These are phyloP conservation scores for Aix galericulata DNA, from an alignment of 2,113 vertebrate species.

Conservation along the genomic window DNA sequence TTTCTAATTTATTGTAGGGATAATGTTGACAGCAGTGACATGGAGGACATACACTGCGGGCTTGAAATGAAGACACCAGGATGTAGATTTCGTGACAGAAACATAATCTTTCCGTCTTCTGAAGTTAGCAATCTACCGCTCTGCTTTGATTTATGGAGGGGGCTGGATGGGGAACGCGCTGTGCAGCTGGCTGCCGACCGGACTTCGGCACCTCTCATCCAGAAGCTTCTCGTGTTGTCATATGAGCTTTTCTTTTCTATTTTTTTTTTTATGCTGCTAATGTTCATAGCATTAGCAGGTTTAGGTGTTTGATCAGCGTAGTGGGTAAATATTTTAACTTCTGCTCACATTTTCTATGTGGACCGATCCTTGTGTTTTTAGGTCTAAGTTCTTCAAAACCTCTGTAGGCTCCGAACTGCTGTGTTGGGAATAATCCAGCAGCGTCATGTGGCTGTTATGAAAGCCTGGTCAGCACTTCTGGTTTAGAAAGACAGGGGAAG, in stretches of 20 bases:
- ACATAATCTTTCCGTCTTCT: neutral
- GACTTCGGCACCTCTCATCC: neutral
- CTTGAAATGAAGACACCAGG: conserved; percentile 38
- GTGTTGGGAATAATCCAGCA: neutral
- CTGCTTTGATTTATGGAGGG: neutral
- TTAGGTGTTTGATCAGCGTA: neutral
- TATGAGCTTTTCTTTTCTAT: neutral
- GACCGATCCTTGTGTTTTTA: neutral
- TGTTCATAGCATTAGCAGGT: neutral
- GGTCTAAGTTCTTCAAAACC: neutral
- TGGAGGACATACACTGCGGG: conserved; percentile 2
- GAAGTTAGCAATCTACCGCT: neutral
- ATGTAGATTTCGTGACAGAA: conserved; percentile 26
- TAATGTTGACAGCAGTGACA: conserved; percentile 46
- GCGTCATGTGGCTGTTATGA: neutral
- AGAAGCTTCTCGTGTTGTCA: neutral
- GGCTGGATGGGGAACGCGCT: neutral
- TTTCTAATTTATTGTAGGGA: conserved; percentile 62
- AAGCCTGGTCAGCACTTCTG: neutral
- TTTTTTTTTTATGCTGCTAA: neutral
- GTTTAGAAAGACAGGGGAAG: neutral
- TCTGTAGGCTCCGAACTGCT: neutral
- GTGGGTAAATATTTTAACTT: neutral
- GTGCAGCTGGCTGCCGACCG: rapidly evolving
- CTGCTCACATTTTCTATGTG: neutral